A percentile compares a stretch with the other conserved stretches of the same genome.
Conservation (phyloP, 2,888 invertebrate species). For the Erebia ligea region DNA sequence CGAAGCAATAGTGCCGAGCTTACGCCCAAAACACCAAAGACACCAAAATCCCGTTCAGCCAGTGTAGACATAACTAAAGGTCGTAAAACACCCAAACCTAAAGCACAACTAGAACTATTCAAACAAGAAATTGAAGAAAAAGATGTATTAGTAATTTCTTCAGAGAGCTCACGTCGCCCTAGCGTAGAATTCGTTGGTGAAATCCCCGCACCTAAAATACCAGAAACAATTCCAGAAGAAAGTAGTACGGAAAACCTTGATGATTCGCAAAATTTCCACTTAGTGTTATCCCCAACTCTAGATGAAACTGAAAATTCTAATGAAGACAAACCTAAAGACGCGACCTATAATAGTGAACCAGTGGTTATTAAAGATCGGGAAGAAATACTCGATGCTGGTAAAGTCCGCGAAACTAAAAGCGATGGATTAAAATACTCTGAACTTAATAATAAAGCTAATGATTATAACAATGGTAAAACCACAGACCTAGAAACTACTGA, state of each 20-base stretch:
- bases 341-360: constrained; percentile 61
- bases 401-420: constrained; percentile 57
- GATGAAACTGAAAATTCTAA: constrained; percentile 46
- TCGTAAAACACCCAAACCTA: constrained; percentile 56
- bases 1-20: constrained; percentile 71
- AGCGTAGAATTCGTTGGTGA: constrained; percentile 62
- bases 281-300: constrained; percentile 65
- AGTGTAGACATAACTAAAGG: constrained; percentile 66
- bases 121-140: constrained; percentile 43
- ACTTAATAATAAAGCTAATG: constrained; percentile 53
- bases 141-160: constrained; percentile 41
- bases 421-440: constrained; percentile 66
- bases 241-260: constrained; percentile 56
- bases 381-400: constrained; percentile 57
- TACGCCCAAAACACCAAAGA: constrained; percentile 65
- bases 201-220: constrained; percentile 53
- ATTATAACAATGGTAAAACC: constrained; percentile 57
- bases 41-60: constrained; percentile 65
- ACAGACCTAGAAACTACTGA: constrained; percentile 77
- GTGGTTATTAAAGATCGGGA: constrained; percentile 57
- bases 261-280: constrained; percentile 73
- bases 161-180: constrained; percentile 53
- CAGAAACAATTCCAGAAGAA: constrained; percentile 63
- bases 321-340: constrained; percentile 45
- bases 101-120: constrained; percentile 47